Conservation (phyloP, 2,888 invertebrate genomes). For the Drosophila multiciliata region DNA sequence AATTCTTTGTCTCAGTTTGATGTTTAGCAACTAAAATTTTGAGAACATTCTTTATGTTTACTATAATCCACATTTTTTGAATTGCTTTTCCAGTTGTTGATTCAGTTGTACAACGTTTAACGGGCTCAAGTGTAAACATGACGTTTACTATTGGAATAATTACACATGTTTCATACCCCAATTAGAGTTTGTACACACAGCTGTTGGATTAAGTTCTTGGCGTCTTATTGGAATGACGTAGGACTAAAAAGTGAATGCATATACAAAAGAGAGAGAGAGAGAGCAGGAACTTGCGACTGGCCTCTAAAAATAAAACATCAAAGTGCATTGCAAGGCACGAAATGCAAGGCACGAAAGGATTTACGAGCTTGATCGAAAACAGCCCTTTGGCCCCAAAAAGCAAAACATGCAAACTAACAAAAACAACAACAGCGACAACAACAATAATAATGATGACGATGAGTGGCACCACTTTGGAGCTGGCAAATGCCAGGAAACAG, state of each 20-base stretch:
- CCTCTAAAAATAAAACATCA: slow-evolving; percentile 64
- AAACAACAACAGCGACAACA: slow-evolving; percentile 19
- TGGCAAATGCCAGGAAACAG: slow-evolving; percentile 53
- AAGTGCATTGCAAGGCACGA: slow-evolving; percentile 62
- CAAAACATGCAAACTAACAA: slow-evolving; percentile 53
- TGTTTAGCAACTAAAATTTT: background rate
- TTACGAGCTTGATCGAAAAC: slow-evolving; percentile 76
- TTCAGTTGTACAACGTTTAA: slow-evolving; percentile 23
- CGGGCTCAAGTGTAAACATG: slow-evolving; percentile 9
- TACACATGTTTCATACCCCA: slow-evolving; percentile 28
- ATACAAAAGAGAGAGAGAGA: background rate
- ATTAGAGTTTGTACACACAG: slow-evolving; percentile 39
- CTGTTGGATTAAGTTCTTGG: slow-evolving; percentile 23
- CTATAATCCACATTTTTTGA: background rate
- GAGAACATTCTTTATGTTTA: background rate
- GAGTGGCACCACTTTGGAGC: slow-evolving; percentile 62
- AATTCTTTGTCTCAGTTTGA: background rate
- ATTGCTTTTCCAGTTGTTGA: slow-evolving; percentile 9
- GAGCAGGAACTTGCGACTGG: slow-evolving; percentile 12
- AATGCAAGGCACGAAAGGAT: slow-evolving; percentile 71
- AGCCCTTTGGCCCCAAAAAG: slow-evolving; percentile 55
- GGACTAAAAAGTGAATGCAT: slow-evolving; percentile 4
- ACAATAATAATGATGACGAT: slow-evolving; percentile 53
- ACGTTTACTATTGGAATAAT: slow-evolving; percentile 25
- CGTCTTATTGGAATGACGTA: slow-evolving; percentile 13